Conservation (phyloP, 2,113 vertebrate species). For the Salvelinus fontinalis region DNA sequence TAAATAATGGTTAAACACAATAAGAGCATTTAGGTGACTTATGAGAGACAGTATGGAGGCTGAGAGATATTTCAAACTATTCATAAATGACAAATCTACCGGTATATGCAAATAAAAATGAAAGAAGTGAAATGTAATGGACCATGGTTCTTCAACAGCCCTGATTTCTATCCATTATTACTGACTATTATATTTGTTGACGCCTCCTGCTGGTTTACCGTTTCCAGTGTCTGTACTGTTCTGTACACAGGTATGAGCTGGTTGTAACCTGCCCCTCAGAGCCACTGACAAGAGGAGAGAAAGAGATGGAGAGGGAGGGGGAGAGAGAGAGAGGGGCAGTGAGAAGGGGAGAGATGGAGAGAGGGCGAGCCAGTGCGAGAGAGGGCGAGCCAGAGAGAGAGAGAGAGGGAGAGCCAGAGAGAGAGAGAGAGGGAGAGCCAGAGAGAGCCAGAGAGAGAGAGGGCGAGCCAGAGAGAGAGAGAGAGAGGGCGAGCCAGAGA, state of each 20-base stretch:
- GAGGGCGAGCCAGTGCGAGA: no score
- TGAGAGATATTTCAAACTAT: no score
- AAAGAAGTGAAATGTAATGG: no score
- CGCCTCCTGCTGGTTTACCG: no score
- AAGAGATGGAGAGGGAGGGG: neutral
- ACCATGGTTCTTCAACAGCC: no score
- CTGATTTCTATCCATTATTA: no score
- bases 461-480: neutral
- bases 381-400: neutral
- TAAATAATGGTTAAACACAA: no score
- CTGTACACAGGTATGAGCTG: neutral
- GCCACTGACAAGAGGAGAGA: neutral
- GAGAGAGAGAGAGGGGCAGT: neutral
- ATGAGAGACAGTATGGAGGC: slow-evolving; percentile 5
- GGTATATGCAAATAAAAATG: no score
- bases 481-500: neutral
- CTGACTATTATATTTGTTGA: no score
- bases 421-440: neutral
- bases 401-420: neutral
- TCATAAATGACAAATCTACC: no score
- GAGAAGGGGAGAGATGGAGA: neutral
- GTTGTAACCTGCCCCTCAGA: neutral
- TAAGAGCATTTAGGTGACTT: no score
- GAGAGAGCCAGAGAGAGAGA: neutral
- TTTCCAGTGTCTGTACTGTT: neutral